Conservation (phyloP, 1,140 invertebrate species). For the Reticulitermes speratus region DNA sequence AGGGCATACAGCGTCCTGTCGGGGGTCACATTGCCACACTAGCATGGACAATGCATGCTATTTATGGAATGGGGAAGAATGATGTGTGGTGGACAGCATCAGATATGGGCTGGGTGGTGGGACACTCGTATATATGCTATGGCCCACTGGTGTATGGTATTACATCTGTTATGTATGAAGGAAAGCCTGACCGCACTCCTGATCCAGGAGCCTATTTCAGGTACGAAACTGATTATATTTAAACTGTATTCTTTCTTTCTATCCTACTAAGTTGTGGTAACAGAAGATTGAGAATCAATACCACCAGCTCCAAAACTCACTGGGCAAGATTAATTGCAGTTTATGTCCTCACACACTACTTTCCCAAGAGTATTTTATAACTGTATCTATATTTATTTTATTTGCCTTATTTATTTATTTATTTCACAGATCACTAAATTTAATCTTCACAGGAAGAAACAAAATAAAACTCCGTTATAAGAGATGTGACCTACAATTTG, state of each 20-base stretch:
- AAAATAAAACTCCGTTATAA: too few relatives aligned
- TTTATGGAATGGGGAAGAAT: slow-evolving; percentile 78
- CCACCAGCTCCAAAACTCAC: too few relatives aligned
- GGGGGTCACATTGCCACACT: slow-evolving; percentile 83
- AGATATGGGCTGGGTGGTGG: slow-evolving; percentile 91
- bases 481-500: too few relatives aligned
- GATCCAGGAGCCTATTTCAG: slow-evolving; percentile 88
- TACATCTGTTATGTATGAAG: slow-evolving; percentile 90
- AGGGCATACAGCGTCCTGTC: slow-evolving; percentile 81
- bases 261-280: too few relatives aligned
- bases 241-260: neutral
- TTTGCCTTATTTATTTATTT: too few relatives aligned
- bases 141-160: slow-evolving; percentile 78
- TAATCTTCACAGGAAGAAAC: too few relatives aligned
- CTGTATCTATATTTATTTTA: too few relatives aligned
- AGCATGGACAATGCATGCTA: slow-evolving; percentile 77
- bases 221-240: slow-evolving; percentile 45
- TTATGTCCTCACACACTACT: too few relatives aligned
- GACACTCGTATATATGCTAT: slow-evolving; percentile 92
- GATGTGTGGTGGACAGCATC: slow-evolving; percentile 92
- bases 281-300: too few relatives aligned
- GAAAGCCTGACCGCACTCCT: slow-evolving; percentile 90
- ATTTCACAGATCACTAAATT: too few relatives aligned
- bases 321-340: too few relatives aligned
- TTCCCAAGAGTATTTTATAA: too few relatives aligned